Evolutionary conservation across 2,797 vertebrate genomes (phyloP), one percentile per base, ranked within the genome.

Genomic region (Percopsis omiscomaycus): DNA sequence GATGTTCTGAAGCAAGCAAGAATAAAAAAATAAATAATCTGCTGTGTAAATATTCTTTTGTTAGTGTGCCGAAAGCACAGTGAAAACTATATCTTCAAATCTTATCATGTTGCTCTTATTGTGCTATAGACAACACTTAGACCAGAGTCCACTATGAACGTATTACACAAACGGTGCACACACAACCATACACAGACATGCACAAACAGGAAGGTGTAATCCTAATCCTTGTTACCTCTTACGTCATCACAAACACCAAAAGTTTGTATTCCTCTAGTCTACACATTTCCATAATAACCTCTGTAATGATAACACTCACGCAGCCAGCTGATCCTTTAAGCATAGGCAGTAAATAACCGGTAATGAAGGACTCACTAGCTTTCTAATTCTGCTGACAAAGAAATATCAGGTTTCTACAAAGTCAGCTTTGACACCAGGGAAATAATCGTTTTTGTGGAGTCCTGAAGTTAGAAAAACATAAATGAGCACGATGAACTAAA

Each of bases 131-230:
- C 22, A 73, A 65, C 29, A 14, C 54, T 45, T 62, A 65, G 85
- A 77, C 68, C 86, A 86, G 67, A 87, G 89, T 89, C 80, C 72
- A 61, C 30, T 64, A 74, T 86, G 75, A 86, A 84, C 71, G 82
- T 71, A 85, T 49, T 42, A 2, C 42, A 28, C 49, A 10, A 9
- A 61, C 29, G 14, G 37, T 42, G 6, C 37, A 5, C 37, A 42
- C 11, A 27, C 42, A 28, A 2, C 2, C 49, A 51, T 4, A 55
- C 10, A 27, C 44, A 14, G 15, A 10, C 55, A 44, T 22, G 15
- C 15, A 71, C 0, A 22, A 22, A 22, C 22, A 22, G 22, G 22
- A 22, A 22, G 22, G 22, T 22, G 22, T 22, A 22, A 22, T 22
- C 22, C 22, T 9, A 11, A 53, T n/a, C 16, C 37, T 2, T 1